phyloP scores from a whole-genome alignment of 2,113 vertebrate species.

The Thamnaconus septentrionalis region DNA sequence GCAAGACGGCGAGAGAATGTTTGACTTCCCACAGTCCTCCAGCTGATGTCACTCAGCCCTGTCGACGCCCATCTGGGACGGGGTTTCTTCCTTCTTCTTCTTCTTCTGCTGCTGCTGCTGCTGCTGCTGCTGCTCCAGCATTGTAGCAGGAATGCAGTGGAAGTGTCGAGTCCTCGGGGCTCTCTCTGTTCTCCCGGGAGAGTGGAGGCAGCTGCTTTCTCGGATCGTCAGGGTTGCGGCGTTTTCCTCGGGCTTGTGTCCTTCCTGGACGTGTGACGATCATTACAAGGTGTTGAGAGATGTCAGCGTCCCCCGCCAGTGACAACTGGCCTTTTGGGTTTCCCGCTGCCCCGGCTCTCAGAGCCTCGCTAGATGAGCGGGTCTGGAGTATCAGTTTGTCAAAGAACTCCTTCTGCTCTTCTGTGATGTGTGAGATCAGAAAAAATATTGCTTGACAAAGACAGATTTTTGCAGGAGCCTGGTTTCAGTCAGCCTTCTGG shows the following conservation, averaged over 20 bases:
- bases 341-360: neutral
- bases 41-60: constrained; percentile 26
- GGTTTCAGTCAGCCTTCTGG: no score
- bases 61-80: constrained; percentile 16
- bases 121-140: constrained; percentile 25
- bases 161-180: constrained; percentile 18
- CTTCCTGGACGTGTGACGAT: neutral
- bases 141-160: constrained; percentile 28
- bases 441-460: constrained; percentile 13
- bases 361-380: neutral
- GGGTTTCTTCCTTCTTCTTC: neutral
- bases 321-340: neutral
- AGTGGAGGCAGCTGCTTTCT: constrained; percentile 45
- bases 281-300: constrained; percentile 3
- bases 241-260: constrained; percentile 32
- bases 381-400: constrained; percentile 20
- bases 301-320: neutral
- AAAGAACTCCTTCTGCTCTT: constrained; percentile 39
- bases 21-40: constrained; percentile 27
- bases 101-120: neutral
- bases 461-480: no score
- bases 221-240: constrained; percentile 24
- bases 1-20: constrained; percentile 1
- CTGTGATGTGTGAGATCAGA: constrained; percentile 49
- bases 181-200: constrained; percentile 35